Base-by-base conservation (phyloP, 2,797 vertebrate genomes). In the Gymnoscopelus braueri region DNA sequence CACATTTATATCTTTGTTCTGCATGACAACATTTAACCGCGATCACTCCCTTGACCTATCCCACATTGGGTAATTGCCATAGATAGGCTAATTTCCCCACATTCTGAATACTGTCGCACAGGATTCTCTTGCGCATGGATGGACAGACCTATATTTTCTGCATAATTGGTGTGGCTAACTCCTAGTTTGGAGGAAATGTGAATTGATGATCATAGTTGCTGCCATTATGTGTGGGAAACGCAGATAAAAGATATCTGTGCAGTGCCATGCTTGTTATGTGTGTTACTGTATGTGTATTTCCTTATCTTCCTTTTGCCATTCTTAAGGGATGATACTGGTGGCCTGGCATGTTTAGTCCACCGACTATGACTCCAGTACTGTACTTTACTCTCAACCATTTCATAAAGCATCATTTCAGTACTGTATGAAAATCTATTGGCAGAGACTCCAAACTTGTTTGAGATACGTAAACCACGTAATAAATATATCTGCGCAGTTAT, bases 61-160 rank as follows among this genome's bases (percentile, higher is more conserved):
- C 81, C 77, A 86, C 83, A 83, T 83, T 75, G 74, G 83, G 88
- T 88, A 87, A 90, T 87, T 84, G 71, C 70, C 78, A 81, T 14
- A 84, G 84, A 89, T 79, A 80, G 80, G 63, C 78, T 67, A 79
- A 85, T 84, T 74, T 74, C 68, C 69, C 58, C 61, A 29, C 71
- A 24, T 85, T 84, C 69, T 76, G 75, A 71, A 62, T 69, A 69
- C 83, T 83, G 68, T 59, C 75, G 56, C 66, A 11, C 12, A 5
- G 64, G 69, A 56, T 53, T 58, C 64, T 77, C 73, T 80, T 88
- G 72, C 63, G 23, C 78, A 74, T 67, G 78, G 65, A 60, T 77
- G 86, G 76, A 49, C 78, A 84, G 84, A 80, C 79, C 82, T 76
- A 78, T 60, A 87, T 78, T 83, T 74, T 65, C 57, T 74, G 49